Evolutionary conservation across 2,797 vertebrate genomes (phyloP), one percentile per base, ranked within the genome.

Genomic region (Benthosema pterotum): DNA sequence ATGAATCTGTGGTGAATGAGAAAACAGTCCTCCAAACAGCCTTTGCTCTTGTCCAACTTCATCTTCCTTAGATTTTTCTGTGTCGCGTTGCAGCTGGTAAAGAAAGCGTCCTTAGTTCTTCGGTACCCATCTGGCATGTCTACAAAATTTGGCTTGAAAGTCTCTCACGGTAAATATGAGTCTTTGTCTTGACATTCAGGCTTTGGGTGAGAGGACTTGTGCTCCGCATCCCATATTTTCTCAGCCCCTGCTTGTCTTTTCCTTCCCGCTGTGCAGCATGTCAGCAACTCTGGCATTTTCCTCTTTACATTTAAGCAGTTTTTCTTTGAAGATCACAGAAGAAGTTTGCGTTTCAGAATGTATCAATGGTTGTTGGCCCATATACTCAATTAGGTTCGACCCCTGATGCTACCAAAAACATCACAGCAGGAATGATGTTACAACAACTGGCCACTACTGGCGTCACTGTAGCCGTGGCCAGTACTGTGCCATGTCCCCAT

Each of bases 401-500:
- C 32, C 38, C 8, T 38, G 12, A 9, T 12, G n/a, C 25, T 54
- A 4, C 52, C n/a, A 32, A 48, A 32, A 45, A 19, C 43, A 17
- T 60, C 5, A 16, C 45, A 11, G n/a, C 16, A 9, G 50, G 38
- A 16, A 48, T 32, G 57, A 19, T 19, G 12, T 60, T 3, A 13
- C 45, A 5, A n/a, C 32, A 14, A 42, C 14, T 8, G 32, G 49
- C 32, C 11, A 12, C 57, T n/a, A 42, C 48, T 17, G 32, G 63
- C 65, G 76, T 96, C 95, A 99, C 92, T 99, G 95, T 92, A 98
- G 93, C 87, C 97, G 94, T 87, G 97, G 95, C 98, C 98, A 99
- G 87, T 99, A 99, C 77, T 99, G 97, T 87, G 97, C 97, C 96
- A 99, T 95, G 92, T 99, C 96, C 28, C 93, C 93, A 93, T 99